Evolutionary conservation across 2,888 invertebrate species (phyloP), one percentile per base, ranked within the genome.

Genomic region (Cephus spinipes): DNA sequence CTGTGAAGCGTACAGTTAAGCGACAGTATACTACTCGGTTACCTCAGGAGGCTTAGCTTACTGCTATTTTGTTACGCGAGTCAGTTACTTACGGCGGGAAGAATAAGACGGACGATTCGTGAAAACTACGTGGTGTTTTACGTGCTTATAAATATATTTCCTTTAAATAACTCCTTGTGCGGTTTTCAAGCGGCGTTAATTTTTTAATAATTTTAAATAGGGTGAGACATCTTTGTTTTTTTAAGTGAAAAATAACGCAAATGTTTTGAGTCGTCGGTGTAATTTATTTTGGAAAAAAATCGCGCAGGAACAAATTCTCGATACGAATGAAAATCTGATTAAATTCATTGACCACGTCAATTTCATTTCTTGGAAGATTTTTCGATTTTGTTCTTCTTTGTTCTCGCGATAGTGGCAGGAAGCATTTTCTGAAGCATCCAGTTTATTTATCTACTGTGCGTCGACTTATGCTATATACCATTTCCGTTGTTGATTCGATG

Each of bases 61-160:
- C 40, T 55, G 40, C 40, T 55, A 23, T 55, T 55, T 55, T 23
- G 40, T 55, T 55, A 55, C 40, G 40, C 40, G 40, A 55, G 40
- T 55, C 40, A 55, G 40, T 55, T 23, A 55, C 40, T 55, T 9
- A 23, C 40, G 6, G 40, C 40, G 40, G 40, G 40, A 55, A 55
- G 40, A 15, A 55, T 55, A 55, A 91, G 1, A 84, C 81, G 33
- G 91, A 81, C 73, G 90, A 85, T 0, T 84, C 86, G 34, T 76
- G 69, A 12, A 69, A n/a, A 0, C 82, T 69, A 55, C 23, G 40
- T 55, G 23, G 23, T 55, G 40, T 2, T 55, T 23, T 55, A 23
- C 23, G 23, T 6, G 40, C 23, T 55, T 55, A 55, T 55, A 55
- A 55, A 55, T 55, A 23, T 55, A 55, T 55, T 55, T 23, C 1